A percentile compares a stretch with the other conserved stretches of the same genome.
These are phyloP conservation scores for Chiroxiphia lanceolata DNA, from an alignment of 2,797 vertebrate species.

Conservation along the genomic window DNA sequence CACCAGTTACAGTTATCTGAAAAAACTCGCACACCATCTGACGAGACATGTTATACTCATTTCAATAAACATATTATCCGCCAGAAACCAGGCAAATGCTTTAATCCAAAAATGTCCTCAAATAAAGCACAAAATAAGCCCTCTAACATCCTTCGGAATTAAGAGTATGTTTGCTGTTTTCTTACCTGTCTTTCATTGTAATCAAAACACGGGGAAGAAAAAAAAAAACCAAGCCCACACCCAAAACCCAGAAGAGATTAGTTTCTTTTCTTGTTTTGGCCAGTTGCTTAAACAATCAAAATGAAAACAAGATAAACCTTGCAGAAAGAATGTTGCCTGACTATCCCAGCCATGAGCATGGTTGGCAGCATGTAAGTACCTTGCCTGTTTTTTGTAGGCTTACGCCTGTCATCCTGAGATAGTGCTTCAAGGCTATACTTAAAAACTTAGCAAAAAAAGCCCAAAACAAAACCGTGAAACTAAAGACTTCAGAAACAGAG, in stretches of 20 bases:
- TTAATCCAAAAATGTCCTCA: neutral
- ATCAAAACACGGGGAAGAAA: neutral
- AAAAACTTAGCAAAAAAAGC: neutral
- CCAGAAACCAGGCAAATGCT: neutral
- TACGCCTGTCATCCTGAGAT: neutral
- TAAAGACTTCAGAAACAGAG: neutral
- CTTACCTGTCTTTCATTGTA: neutral
- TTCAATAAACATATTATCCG: neutral
- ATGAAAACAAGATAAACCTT: conserved; percentile 33
- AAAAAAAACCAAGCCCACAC: neutral
- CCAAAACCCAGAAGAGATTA: neutral
- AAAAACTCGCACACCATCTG: neutral
- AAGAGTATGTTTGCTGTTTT: neutral
- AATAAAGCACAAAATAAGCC: neutral
- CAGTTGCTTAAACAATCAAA: conserved; percentile 31
- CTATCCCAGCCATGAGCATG: neutral
- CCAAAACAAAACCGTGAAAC: neutral
- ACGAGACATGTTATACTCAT: neutral
- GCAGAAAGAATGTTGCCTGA: conserved; percentile 16
- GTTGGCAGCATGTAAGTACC: neutral
- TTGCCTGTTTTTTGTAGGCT: neutral
- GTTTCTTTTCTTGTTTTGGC: neutral
- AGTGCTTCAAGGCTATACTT: neutral
- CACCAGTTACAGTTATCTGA: neutral
- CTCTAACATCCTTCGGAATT: neutral